Base-by-base conservation (phyloP, 2,113 vertebrate genomes). In the Lucifuga dentata region DNA sequence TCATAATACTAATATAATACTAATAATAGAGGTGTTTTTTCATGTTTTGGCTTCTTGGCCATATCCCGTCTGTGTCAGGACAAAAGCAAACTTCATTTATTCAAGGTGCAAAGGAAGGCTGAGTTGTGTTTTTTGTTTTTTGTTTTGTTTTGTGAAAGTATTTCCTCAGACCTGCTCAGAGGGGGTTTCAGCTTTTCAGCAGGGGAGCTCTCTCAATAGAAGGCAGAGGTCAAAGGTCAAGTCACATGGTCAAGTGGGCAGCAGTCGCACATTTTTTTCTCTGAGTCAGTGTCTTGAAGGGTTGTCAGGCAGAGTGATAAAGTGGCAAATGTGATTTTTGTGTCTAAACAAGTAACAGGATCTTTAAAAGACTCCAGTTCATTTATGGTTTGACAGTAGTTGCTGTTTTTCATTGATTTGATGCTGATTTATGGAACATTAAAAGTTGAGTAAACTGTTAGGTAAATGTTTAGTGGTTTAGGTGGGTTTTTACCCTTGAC, bases 201-300 rank as follows among this genome's bases (percentile, higher is more conserved):
- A 50, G 38, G 68, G 66, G 52, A 40, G 16, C 23, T 71, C 33
- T 39, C 59, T 77, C 62, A 74, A 78, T 80, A 85, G 49, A 49
- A 68, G 48, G 38, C 38, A 23, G 11, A 41, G 78, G 12, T 85
- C 73, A 71, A 33, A 76, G 83, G 76, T 85, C 81, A 85, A 76
- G 73, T 51, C 61, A 78, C 83, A 77, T 64, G 81, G 86, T 85
- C 85, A 87, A 86, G 73, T 76, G 69, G 59, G 38, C n/a, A 58
- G 49, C 65, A 67, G 68, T 52, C 44, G 15, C 55, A 43, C 15
- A 1, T 29, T 45, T 29, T 26, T 68, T 53, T 17, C 38, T 7
- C 64, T 44, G 23, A 57, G 49, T 77, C 66, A 60, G 46, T 38
- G 32, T 63, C 32, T 36, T 43, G 8, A 38, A 13, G 15, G 36